Conservation (phyloP, 2,888 invertebrate species). For the Amphipyra berbera region DNA sequence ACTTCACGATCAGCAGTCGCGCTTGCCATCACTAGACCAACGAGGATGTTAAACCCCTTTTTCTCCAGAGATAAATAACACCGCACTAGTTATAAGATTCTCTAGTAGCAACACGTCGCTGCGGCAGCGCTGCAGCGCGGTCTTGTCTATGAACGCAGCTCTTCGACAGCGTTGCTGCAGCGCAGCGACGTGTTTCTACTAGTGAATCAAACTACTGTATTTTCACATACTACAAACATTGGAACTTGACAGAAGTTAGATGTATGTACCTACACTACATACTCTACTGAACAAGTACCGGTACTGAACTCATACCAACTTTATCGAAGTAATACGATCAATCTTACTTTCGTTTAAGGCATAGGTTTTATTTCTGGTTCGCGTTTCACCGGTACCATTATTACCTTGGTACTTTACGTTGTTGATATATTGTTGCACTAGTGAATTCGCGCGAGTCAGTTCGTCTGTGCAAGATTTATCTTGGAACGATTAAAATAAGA, state of each 20-base stretch:
- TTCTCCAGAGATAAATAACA: slow-evolving; percentile 9
- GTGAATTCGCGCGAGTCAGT: slow-evolving; percentile 9
- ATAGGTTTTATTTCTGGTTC: slow-evolving; percentile 76
- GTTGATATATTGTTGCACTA: slow-evolving; percentile 64
- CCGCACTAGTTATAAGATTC: too few species aligned
- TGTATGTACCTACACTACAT: slow-evolving; percentile 29
- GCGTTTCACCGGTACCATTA: slow-evolving; percentile 69
- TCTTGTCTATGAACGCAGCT: too few species aligned
- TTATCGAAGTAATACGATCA: slow-evolving; percentile 80
- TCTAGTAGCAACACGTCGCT: too few species aligned
- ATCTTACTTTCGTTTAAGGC: slow-evolving; percentile 82
- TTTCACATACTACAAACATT: slow-evolving; percentile 16
- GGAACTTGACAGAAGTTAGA: slow-evolving; percentile 13
- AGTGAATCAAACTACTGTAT: neutral
- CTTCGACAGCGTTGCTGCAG: too few species aligned
- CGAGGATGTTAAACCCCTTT: too few species aligned
- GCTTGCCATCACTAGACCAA: too few species aligned
- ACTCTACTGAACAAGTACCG: slow-evolving; percentile 27
- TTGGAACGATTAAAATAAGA: neutral
- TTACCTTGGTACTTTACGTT: slow-evolving; percentile 57
- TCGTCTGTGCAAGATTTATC: slow-evolving; percentile 8
- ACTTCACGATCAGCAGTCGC: too few species aligned
- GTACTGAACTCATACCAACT: slow-evolving; percentile 67
- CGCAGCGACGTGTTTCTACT: too few species aligned
- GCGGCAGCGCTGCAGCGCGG: too few species aligned